These are phyloP conservation scores for Rissa tridactyla DNA, from an alignment of 2,113 vertebrate species.

Conservation along the genomic window DNA sequence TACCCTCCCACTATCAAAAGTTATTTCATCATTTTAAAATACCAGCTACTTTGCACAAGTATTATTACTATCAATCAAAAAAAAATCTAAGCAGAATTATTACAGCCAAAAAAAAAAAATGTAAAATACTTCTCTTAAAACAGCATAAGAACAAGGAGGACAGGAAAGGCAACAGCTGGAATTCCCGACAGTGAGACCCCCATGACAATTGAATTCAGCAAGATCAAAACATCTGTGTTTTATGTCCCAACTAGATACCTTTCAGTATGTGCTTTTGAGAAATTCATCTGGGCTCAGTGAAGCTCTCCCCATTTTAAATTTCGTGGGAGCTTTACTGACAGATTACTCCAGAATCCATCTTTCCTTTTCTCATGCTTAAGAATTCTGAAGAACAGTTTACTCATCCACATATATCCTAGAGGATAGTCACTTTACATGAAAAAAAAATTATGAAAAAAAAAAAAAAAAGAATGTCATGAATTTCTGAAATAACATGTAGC, in stretches of 20 bases:
- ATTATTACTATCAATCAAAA: slow-evolving; percentile 31
- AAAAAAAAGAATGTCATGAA: neutral
- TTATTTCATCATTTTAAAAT: slow-evolving; percentile 39
- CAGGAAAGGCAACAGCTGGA: neutral
- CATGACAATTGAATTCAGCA: neutral
- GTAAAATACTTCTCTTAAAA: neutral
- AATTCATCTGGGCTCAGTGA: neutral
- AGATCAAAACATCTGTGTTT: neutral
- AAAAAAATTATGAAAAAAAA: neutral
- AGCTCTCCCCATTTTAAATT: neutral
- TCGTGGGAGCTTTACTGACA: neutral
- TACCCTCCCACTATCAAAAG: neutral
- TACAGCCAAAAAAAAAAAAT: neutral
- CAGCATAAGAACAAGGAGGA: neutral
- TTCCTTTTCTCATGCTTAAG: neutral
- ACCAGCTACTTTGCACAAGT: slow-evolving; percentile 7
- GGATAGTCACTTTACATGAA: neutral
- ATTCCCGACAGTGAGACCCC: neutral
- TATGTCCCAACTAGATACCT: neutral
- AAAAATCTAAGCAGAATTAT: neutral
- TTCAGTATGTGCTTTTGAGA: neutral
- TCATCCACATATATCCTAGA: neutral
- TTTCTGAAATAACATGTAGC: neutral
- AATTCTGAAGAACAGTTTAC: neutral
- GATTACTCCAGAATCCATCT: neutral